These are phyloP conservation scores for Monopis laevigella DNA, from an alignment of 2,888 invertebrate species.

Conservation along the genomic window DNA sequence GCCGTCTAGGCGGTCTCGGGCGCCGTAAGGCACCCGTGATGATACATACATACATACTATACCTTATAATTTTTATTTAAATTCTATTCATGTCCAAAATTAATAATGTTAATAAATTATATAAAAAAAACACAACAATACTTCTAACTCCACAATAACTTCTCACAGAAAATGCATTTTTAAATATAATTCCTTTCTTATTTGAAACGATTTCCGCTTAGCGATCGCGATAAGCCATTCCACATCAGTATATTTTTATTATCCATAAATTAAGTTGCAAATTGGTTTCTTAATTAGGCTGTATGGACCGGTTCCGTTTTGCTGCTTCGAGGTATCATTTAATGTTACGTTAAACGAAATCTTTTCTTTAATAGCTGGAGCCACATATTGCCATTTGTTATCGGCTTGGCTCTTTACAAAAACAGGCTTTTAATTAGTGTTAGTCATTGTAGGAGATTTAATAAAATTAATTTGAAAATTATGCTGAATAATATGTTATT, in stretches of 20 bases:
- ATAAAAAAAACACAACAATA: background rate
- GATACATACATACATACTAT: too few relatives aligned
- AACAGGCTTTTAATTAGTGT: constrained; percentile 10
- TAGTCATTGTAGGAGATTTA: constrained; percentile 1
- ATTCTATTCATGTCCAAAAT: too few relatives aligned
- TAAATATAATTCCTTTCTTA: background rate
- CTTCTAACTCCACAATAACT: too few relatives aligned
- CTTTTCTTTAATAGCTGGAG: constrained; percentile 9
- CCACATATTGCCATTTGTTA: constrained; percentile 21
- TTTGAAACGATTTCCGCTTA: constrained; percentile 6
- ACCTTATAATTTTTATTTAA: too few relatives aligned
- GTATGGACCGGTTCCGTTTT: constrained; percentile 32
- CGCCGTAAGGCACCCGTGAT: too few relatives aligned
- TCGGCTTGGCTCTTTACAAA: constrained; percentile 17
- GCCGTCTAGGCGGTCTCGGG: too few relatives aligned
- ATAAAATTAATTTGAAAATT: constrained; percentile 7
- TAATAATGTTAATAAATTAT: background rate
- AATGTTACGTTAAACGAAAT: constrained; percentile 8
- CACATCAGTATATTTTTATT: constrained; percentile 35
- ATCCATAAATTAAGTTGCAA: constrained; percentile 54
- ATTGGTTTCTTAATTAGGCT: constrained; percentile 59
- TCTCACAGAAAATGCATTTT: constrained; percentile 1
- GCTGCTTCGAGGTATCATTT: background rate
- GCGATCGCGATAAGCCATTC: constrained; percentile 12
- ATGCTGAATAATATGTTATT: too few relatives aligned